Conservation (phyloP, 2,888 invertebrate genomes). For the Saturnia japonica region DNA sequence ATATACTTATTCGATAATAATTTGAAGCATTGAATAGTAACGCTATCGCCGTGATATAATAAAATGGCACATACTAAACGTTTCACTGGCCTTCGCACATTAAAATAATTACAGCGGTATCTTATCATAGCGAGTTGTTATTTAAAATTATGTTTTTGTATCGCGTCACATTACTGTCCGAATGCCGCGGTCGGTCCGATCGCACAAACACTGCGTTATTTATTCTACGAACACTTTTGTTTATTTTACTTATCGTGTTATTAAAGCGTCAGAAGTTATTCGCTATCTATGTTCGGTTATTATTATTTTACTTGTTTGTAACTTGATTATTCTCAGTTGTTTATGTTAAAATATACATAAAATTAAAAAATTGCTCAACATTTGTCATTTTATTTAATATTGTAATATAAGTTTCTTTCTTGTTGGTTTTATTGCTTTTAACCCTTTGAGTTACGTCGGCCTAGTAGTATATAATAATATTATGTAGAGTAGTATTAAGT, state of each 20-base stretch:
- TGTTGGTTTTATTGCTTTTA: too few relatives aligned
- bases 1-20: constrained; percentile 25
- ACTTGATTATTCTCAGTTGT: not conserved
- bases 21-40: constrained; percentile 20
- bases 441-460: too few relatives aligned
- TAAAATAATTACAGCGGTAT: constrained; percentile 39
- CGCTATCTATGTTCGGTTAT: constrained; percentile 7
- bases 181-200: constrained; percentile 3
- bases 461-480: too few relatives aligned
- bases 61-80: constrained; percentile 42
- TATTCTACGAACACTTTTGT: constrained; percentile 17
- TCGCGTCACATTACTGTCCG: constrained; percentile 18
- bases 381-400: too few relatives aligned
- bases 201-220: constrained; percentile 10
- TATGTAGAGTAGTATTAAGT: too few relatives aligned
- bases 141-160: constrained; percentile 37
- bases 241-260: constrained; percentile 15
- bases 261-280: constrained; percentile 14
- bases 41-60: constrained; percentile 43
- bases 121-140: constrained; percentile 40
- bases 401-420: too few relatives aligned
- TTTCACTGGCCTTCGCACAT: constrained; percentile 40
- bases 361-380: too few relatives aligned
- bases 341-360: not conserved
- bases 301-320: constrained; percentile 6